phyloP scores from a whole-genome alignment of 2,797 vertebrate species.

The Siniperca undulata region DNA sequence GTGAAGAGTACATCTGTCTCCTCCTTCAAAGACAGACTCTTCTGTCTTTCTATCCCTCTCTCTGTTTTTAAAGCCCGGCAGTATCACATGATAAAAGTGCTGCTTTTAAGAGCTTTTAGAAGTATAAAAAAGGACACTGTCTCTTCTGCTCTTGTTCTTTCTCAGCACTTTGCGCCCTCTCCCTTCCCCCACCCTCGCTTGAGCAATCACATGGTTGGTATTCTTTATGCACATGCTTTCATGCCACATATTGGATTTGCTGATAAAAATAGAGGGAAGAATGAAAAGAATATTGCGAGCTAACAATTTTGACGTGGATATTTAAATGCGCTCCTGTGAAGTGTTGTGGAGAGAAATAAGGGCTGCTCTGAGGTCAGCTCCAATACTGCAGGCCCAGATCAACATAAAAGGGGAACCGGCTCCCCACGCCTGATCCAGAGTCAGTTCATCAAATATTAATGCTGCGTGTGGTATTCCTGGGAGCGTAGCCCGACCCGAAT shows the following conservation, averaged over 20 bases:
- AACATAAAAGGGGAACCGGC: conserved; percentile 66
- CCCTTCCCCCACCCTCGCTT: not conserved
- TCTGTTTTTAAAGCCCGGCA: conserved; percentile 28
- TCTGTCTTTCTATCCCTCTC: conserved; percentile 19
- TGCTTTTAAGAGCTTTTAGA: conserved; percentile 54
- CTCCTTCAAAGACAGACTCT: conserved; percentile 37
- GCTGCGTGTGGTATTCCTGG: conserved; percentile 72
- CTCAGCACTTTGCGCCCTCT: conserved; percentile 34
- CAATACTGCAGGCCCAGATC: conserved; percentile 62
- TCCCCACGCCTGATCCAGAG: conserved; percentile 69
- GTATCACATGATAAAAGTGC: conserved; percentile 43
- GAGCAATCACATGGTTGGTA: conserved; percentile 32
- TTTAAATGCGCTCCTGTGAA: conserved; percentile 66
- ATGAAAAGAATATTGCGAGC: conserved; percentile 59
- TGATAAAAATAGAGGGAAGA: conserved; percentile 58
- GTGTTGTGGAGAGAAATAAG: conserved; percentile 48
- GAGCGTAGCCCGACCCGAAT: conserved; percentile 78
- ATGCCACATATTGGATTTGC: conserved; percentile 63
- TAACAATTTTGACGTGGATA: conserved; percentile 63
- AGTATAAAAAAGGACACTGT: not conserved
- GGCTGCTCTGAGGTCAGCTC: conserved; percentile 73
- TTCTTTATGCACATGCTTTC: conserved; percentile 63
- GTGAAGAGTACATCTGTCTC: conserved; percentile 50
- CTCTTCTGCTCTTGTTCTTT: conserved; percentile 38
- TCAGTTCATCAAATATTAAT: conserved; percentile 83